Base-by-base conservation (phyloP, 2,888 invertebrate genomes). In the Uropetala carovei region DNA sequence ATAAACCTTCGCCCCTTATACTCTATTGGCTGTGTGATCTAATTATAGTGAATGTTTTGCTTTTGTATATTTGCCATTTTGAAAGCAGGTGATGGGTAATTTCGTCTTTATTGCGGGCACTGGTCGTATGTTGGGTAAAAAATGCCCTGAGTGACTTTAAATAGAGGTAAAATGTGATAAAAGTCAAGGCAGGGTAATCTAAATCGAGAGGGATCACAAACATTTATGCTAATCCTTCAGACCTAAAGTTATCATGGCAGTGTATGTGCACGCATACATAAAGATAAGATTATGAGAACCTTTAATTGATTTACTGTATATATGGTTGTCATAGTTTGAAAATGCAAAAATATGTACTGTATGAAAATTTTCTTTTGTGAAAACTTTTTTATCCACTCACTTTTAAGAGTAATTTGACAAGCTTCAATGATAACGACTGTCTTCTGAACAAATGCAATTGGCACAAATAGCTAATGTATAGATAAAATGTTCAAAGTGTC, bases 111-210 rank as follows among this genome's bases (percentile, higher is more conserved):
- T 89, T n/a, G 60, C 10, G 8, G 43, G 64, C 30, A n/a, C 9
- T 89, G 56, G 10, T 1, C 11, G 11, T 30, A 68, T 60, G 27
- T 16, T 64, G 64, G 43, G 18, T 22, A 27, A 14, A 27, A 13
- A 2, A 64, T 68, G 16, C 14, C 43, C 18, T 18, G 22, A 64
- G 43, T 89, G n/a, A 43, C 89, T 30, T 30, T n/a, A 43, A 64
- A 13, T 68, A n/a, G 30, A 89, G 43, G n/a, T 30, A 14, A 30
- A 16, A 22, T 89, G 89, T 89, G 89, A 89, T 89, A 89, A 56
- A n/a, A 86, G 18, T 18, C 16, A 64, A 68, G 64, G 60, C 89
- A 89, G 89, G 89, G 89, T 89, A 89, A 64, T 64, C 13, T 27
- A 75, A 75, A 75, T 75, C 10, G 13, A 7, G 16, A 11, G 18